Evolutionary conservation across 2,888 invertebrate species (phyloP).

Genomic region (Rhopalosiphum nymphaeae): DNA sequence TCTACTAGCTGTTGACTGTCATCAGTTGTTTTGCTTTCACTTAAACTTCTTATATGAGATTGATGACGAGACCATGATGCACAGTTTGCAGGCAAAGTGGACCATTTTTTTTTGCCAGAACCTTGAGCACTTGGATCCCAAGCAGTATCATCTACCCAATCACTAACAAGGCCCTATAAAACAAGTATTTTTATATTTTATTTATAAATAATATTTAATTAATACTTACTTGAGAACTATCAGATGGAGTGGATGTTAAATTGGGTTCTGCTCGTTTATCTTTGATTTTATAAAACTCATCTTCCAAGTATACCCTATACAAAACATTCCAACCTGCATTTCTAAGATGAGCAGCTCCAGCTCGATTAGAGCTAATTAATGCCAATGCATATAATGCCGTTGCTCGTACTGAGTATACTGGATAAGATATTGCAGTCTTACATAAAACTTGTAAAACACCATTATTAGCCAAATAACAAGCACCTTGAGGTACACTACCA

Average conservation of each 20-base stretch:
- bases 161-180: slow-evolving; percentile 57
- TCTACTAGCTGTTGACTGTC: slow-evolving; percentile 16
- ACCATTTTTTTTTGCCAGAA: slow-evolving; percentile 67
- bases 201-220: neutral
- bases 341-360: slow-evolving; percentile 78
- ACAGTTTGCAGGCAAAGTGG: slow-evolving; percentile 68
- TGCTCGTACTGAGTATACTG: slow-evolving; percentile 89
- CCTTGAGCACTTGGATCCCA: slow-evolving; percentile 63
- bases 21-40: slow-evolving; percentile 69
- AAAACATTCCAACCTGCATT: slow-evolving; percentile 57
- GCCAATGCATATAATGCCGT: slow-evolving; percentile 92
- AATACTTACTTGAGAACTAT: slow-evolving; percentile 58
- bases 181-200: neutral
- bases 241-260: slow-evolving; percentile 49
- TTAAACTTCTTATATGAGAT: slow-evolving; percentile 68
- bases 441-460: slow-evolving; percentile 72
- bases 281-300: slow-evolving; percentile 57
- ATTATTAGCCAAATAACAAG: slow-evolving; percentile 78
- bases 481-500: slow-evolving; percentile 82
- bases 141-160: slow-evolving; percentile 61
- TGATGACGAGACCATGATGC: slow-evolving; percentile 49
- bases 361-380: slow-evolving; percentile 84
- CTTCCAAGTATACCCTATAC: slow-evolving; percentile 37
- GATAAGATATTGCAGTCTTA: slow-evolving; percentile 82
- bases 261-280: slow-evolving; percentile 42